A percentile compares a stretch with the other conserved stretches of the same genome.
These are phyloP conservation scores for Eulemur macaco DNA, from an alignment of 2,113 vertebrate genomes.

Conservation along the genomic window DNA sequence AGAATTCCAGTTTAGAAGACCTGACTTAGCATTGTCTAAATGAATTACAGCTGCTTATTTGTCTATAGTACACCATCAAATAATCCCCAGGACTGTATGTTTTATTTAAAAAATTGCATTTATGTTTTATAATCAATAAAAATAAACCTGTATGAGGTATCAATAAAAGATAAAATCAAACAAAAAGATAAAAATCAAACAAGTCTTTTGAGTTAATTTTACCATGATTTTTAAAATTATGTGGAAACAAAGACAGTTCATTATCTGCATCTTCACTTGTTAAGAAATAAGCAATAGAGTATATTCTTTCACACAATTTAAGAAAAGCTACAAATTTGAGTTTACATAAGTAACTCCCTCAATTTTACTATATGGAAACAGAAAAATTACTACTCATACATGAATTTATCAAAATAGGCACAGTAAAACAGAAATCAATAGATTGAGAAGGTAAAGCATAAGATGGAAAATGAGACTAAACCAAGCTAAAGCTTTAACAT, in stretches of 20 bases:
- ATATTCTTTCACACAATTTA: neutral
- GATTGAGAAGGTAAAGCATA: neutral
- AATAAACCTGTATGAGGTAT: neutral
- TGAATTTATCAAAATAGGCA: neutral
- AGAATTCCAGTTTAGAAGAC: constrained; percentile 8
- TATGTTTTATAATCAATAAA: neutral
- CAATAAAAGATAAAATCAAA: neutral
- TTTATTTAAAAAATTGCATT: constrained; percentile 43
- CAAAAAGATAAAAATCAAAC: neutral
- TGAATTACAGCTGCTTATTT: constrained; percentile 18
- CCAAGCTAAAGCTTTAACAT: neutral
- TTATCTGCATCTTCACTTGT: neutral
- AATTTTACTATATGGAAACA: neutral
- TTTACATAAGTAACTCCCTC: neutral
- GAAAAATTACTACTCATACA: neutral
- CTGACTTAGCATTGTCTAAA: constrained; percentile 24
- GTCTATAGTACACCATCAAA: neutral
- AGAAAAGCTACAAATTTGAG: neutral
- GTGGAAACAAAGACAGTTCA: neutral
- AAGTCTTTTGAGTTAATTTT: neutral
- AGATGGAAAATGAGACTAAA: neutral
- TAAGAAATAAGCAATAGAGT: neutral
- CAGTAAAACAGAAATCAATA: neutral
- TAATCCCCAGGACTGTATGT: neutral
- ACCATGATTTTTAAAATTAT: neutral